Evolutionary conservation across 2,888 invertebrate species (phyloP).

Genomic region (Eristalinus sepulchralis): DNA sequence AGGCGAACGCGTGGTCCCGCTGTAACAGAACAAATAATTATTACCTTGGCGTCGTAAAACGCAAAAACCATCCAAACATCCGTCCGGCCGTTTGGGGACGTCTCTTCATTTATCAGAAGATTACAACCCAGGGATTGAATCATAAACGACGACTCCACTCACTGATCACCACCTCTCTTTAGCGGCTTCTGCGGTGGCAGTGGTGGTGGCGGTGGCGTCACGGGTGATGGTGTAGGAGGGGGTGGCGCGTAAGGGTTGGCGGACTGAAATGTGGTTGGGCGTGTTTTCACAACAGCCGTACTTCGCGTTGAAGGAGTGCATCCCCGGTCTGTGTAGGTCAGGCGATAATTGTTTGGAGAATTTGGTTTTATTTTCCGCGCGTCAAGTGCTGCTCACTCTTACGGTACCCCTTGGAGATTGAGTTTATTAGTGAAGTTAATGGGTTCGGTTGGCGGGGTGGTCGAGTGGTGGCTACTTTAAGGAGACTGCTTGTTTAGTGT

Average conservation of each 20-base stretch:
- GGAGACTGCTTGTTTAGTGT: no score
- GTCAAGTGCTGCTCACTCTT: neutral
- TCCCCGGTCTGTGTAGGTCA: neutral
- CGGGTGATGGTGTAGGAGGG: neutral
- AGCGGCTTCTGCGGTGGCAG: neutral
- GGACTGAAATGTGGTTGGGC: neutral
- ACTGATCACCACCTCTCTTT: slow-evolving; percentile 44
- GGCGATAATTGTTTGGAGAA: neutral
- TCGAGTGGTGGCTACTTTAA: no score
- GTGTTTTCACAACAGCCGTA: neutral
- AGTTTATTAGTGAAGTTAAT: neutral
- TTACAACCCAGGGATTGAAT: slow-evolving; percentile 48
- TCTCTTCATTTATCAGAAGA: slow-evolving; percentile 33
- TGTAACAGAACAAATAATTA: slow-evolving; percentile 48
- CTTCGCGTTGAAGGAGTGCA: neutral
- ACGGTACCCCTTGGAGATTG: neutral
- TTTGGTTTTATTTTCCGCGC: neutral
- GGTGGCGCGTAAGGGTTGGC: neutral
- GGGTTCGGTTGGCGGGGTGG: neutral
- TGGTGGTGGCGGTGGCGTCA: neutral
- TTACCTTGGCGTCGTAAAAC: slow-evolving; percentile 28
- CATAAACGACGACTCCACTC: slow-evolving; percentile 43
- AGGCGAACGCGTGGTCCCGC: neutral
- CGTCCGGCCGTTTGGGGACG: slow-evolving; percentile 1
- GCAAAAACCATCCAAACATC: neutral